These are phyloP conservation scores for Podilymbus podiceps DNA, from an alignment of 2,113 vertebrate genomes.

Conservation along the genomic window DNA sequence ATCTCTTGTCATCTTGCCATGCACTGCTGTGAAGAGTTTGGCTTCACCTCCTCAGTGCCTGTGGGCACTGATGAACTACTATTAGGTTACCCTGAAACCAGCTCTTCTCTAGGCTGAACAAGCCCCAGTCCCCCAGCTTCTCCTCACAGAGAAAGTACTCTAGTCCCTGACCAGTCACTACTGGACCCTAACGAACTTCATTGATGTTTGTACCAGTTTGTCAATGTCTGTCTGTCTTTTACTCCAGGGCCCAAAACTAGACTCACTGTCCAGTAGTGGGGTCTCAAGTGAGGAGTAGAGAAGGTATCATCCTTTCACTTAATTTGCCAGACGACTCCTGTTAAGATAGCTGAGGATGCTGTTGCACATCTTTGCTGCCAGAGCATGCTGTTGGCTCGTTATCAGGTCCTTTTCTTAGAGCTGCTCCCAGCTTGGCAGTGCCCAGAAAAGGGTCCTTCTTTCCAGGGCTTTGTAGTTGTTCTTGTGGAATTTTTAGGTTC, in stretches of 20 bases:
- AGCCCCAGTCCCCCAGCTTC: background rate
- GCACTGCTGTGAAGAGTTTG: background rate
- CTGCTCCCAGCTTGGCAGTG: background rate
- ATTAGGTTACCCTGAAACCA: background rate
- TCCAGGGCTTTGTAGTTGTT: background rate
- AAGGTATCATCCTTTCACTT: background rate
- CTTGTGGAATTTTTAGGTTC: background rate
- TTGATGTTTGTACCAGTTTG: background rate
- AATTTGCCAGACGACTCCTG: background rate
- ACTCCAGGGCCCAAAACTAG: too few relatives aligned
- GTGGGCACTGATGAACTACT: background rate
- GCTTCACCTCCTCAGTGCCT: background rate
- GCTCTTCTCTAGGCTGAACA: background rate
- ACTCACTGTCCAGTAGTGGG: background rate
- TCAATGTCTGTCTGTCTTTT: background rate
- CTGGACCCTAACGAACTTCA: background rate
- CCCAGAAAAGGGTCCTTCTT: background rate
- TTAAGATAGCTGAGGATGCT: background rate
- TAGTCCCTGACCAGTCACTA: background rate
- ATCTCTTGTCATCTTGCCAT: background rate
- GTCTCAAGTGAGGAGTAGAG: background rate
- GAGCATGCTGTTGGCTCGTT: background rate
- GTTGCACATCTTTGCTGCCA: background rate
- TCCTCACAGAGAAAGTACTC: background rate
- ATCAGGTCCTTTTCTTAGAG: background rate